Base-by-base conservation (phyloP, 30 jellyfish, hydroid and myxozoan species). In the Hydractinia symbiolongicarpus region DNA sequence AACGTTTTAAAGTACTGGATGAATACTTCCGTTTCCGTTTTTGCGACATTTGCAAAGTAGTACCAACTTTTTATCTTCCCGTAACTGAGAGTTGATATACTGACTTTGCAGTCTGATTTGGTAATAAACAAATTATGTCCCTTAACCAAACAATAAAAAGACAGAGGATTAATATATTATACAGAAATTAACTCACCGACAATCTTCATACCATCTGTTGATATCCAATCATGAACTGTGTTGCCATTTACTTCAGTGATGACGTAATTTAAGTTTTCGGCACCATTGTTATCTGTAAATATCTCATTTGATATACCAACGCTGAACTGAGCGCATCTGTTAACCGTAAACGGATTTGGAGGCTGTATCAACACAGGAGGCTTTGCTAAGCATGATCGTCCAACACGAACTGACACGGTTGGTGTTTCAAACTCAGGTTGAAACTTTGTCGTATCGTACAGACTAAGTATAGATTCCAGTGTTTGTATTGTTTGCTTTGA, bases 291-390 rank as follows among this genome's bases (percentile, higher is more conserved):
- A 61, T 79, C 86, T 15, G 51, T 66, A 49, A 79, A 79, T 0
- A 69, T 69, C 54, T 79, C 72, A 5, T 50, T 54, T 10, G 81
- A 30, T 5, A 79, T 79, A 10, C 21, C 64, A 20, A 61, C 21
- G 10, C 54, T 15, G 67, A 79, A 61, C 21, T 83, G 7, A 10
- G 66, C 70, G 54, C 87, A 79, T 49, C 81, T 66, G 15, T 44
- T 61, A 10, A 79, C 87, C 7, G 17, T 69, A 50, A 79, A 79
- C 5, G 73, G 83, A 20, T 44, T 50, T n/a, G 54, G 84, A 9
- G 67, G 68, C 61, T 79, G 87, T 50, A 79, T 51, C 6, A 51
- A 15, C 20, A n/a, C 64, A 57, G 87, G 87, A 9, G 87, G 87
- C 73, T 49, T 14, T 0, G 54, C 85, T 77, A 49, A n/a, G 55